These are phyloP conservation scores for Poecilia latipinna DNA, from an alignment of 2,113 vertebrate species.

Conservation along the genomic window DNA sequence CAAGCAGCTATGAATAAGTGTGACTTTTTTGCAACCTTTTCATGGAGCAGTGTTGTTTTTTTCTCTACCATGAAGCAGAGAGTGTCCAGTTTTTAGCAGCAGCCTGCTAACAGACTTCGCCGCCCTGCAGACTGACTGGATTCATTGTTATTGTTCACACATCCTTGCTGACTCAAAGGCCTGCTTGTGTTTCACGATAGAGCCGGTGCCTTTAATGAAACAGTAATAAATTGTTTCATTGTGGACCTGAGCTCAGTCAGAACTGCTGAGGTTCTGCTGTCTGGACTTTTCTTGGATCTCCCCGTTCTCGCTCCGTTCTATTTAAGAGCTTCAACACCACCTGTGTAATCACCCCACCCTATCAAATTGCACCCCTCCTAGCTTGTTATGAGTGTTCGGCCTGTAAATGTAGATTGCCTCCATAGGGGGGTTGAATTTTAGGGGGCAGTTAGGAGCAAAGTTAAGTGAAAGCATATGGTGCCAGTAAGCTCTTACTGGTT, in stretches of 20 bases:
- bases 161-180: constrained; percentile 46
- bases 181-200: constrained; percentile 7
- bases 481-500: constrained; percentile 39
- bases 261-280: constrained; percentile 38
- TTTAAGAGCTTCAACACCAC: constrained; percentile 40
- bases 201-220: constrained; percentile 17
- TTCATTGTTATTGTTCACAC: constrained; percentile 47
- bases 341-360: constrained; percentile 49
- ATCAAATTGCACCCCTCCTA: constrained; percentile 24
- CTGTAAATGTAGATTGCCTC: constrained; percentile 53
- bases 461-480: constrained; percentile 79
- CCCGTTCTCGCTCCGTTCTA: constrained; percentile 15
- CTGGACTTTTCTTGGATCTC: constrained; percentile 27
- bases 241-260: constrained; percentile 6
- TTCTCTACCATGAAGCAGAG: background rate
- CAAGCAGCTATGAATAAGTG: constrained; percentile 18
- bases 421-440: background rate
- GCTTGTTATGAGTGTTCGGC: constrained; percentile 34
- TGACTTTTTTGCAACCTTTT: constrained; percentile 26
- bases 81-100: constrained; percentile 35
- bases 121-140: constrained; percentile 40
- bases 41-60: constrained; percentile 33
- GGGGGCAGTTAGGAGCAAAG: constrained; percentile 26
- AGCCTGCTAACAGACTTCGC: constrained; percentile 27
- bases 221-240: constrained; percentile 28